Conservation (phyloP, 2,888 invertebrate species). For the Trichopria drosophilae region DNA sequence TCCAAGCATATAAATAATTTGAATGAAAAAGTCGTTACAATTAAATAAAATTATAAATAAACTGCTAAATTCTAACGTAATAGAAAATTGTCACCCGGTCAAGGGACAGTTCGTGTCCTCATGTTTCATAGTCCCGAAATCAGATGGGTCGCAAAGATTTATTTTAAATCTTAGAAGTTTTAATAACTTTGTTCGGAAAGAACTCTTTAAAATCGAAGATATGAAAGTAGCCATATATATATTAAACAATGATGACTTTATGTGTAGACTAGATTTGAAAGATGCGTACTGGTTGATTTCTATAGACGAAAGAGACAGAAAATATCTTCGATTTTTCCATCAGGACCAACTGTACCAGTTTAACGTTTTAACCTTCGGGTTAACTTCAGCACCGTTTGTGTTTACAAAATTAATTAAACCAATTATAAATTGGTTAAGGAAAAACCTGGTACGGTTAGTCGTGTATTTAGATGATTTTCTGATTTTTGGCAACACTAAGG, state of each 20-base stretch:
- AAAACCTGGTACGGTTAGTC: neutral
- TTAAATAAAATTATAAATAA: neutral
- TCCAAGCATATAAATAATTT: no score
- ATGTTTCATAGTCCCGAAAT: neutral
- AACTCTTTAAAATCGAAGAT: neutral
- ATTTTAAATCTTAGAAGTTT: neutral
- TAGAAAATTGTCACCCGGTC: neutral
- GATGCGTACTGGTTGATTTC: neutral
- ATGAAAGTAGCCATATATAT: neutral
- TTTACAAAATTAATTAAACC: neutral
- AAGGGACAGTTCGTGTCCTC: neutral
- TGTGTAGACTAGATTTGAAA: constrained; percentile 4
- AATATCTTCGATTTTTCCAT: constrained; percentile 1
- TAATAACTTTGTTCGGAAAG: neutral
- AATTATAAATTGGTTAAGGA: neutral
- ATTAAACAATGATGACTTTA: neutral
- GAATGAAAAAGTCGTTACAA: no score
- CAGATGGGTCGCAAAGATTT: neutral
- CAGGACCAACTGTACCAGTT: neutral
- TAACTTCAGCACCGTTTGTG: constrained; percentile 2
- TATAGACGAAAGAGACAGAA: neutral
- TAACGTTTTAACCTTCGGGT: neutral
- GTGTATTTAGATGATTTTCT: constrained; percentile 5
- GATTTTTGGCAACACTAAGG: neutral
- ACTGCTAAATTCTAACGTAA: neutral